Evolutionary conservation across 37 sponge, comb jelly and placozoan species (phyloP).

Genomic region (Theonella swinhoei): DNA sequence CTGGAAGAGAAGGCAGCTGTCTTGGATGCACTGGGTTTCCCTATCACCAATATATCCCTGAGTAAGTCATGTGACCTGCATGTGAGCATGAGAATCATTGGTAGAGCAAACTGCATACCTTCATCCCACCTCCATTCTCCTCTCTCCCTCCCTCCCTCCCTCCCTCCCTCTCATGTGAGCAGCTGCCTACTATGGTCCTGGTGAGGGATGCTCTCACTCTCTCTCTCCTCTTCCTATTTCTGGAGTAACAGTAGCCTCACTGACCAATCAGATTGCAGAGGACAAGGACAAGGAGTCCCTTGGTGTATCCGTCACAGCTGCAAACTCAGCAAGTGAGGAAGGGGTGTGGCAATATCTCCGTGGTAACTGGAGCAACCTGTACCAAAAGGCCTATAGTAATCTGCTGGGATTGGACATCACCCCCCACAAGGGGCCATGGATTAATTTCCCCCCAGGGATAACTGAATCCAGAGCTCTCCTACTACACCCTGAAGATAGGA

Average conservation of each 20-base stretch:
- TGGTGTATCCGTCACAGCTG: conserved; percentile 64
- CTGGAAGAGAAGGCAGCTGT: background rate
- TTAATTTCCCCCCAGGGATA: conserved; percentile 66
- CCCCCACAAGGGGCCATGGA: conserved; percentile 39
- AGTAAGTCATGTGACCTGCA: no score
- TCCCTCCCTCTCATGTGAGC: background rate
- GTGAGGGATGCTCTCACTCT: conserved; percentile 56
- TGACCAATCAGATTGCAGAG: conserved; percentile 14
- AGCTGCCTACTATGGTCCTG: conserved; percentile 74
- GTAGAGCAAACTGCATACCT: background rate
- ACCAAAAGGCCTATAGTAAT: background rate
- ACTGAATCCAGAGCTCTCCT: conserved; percentile 62
- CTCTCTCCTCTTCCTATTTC: background rate
- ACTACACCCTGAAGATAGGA: conserved; percentile 60
- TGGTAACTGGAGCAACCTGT: conserved; percentile 35
- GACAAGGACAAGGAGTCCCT: conserved; percentile 61
- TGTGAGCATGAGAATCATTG: no score
- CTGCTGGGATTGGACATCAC: background rate
- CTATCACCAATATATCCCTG: background rate
- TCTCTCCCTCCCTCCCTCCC: background rate
- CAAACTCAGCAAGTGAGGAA: background rate
- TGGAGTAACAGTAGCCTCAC: conserved; percentile 44
- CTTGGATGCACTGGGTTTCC: conserved; percentile 8
- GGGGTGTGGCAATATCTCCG: conserved; percentile 85
- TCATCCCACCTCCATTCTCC: background rate